Evolutionary conservation across 1,140 invertebrate genomes (phyloP).

Genomic region (Goniozus legneri): DNA sequence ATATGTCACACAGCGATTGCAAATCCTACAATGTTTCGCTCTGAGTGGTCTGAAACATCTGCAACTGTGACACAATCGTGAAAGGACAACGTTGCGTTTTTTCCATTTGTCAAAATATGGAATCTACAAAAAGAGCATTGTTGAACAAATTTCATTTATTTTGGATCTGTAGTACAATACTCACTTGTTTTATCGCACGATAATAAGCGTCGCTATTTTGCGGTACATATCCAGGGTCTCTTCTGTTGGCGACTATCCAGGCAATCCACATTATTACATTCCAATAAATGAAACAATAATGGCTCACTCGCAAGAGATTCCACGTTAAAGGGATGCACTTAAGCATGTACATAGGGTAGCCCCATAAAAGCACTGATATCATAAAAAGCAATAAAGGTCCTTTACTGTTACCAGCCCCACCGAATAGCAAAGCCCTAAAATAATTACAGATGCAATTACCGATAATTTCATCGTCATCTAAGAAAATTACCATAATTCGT

Average conservation of each 20-base stretch:
- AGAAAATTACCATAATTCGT: conserved; percentile 74
- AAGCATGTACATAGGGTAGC: conserved; percentile 89
- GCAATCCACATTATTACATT: conserved; percentile 90
- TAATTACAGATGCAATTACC: conserved; percentile 1
- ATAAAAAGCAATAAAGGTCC: conserved; percentile 82
- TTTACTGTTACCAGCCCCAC: conserved; percentile 85
- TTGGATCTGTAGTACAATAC: not conserved
- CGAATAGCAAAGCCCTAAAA: conserved; percentile 76
- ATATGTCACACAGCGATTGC: conserved; percentile 86
- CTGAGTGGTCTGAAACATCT: conserved; percentile 79
- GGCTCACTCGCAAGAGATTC: conserved; percentile 77
- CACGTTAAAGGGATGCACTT: conserved; percentile 88
- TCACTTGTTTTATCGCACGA: conserved; percentile 75
- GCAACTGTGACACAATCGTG: conserved; percentile 86
- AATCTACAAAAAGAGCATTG: conserved; percentile 54
- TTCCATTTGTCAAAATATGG: conserved; percentile 88
- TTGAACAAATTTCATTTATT: not conserved
- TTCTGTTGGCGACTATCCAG: conserved; percentile 83
- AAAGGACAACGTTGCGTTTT: conserved; percentile 79
- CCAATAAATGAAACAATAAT: conserved; percentile 88
- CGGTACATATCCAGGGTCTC: conserved; percentile 85
- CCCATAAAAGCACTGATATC: conserved; percentile 82
- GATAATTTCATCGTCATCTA: not conserved
- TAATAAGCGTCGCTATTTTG: conserved; percentile 87
- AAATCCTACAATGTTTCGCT: conserved; percentile 88